Conservation (phyloP, 1,140 invertebrate genomes). For the Dolichoris vasculosae region DNA sequence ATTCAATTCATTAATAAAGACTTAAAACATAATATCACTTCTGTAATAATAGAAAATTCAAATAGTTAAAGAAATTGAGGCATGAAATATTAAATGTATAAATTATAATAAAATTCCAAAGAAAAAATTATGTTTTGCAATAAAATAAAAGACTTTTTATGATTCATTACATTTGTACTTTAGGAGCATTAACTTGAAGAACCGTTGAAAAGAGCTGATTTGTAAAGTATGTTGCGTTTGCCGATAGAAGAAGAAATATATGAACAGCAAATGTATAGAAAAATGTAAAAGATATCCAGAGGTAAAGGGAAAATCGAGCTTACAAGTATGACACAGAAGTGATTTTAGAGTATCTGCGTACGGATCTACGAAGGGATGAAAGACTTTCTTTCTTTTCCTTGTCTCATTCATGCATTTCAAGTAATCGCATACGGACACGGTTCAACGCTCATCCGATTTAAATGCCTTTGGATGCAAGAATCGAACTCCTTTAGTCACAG, state of each 20-base stretch:
- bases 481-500: conserved; percentile 32
- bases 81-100: background rate
- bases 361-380: background rate
- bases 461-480: conserved; percentile 15
- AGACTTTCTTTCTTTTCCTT: background rate
- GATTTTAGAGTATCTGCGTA: conserved; percentile 15
- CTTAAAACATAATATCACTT: background rate
- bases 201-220: background rate
- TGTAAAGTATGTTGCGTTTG: background rate
- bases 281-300: background rate
- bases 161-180: background rate
- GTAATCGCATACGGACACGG: conserved; percentile 21
- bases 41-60: background rate
- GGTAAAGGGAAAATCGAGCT: background rate
- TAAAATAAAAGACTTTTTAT: background rate
- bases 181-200: background rate
- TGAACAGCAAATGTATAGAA: background rate
- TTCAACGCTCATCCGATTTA: conserved; percentile 27
- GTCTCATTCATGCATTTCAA: background rate
- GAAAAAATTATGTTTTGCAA: background rate
- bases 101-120: background rate
- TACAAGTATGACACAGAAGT: background rate
- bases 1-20: background rate
- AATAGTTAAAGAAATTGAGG: background rate
- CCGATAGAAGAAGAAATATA: background rate